A percentile compares a stretch with the other conserved stretches of the same genome.
These are phyloP conservation scores for Megalopta genalis DNA, from an alignment of 1,140 invertebrate species.

Conservation along the genomic window DNA sequence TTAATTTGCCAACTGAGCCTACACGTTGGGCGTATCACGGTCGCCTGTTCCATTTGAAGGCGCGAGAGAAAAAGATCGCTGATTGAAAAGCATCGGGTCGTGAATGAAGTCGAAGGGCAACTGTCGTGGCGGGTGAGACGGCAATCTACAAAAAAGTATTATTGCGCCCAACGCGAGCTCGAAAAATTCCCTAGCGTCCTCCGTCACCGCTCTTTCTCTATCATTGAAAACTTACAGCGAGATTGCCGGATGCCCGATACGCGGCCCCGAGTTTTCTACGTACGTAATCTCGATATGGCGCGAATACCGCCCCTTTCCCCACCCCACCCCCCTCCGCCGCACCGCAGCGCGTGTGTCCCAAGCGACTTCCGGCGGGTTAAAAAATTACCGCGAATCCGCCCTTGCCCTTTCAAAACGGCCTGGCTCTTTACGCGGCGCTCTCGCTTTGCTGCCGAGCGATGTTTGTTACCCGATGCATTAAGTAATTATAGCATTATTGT, in stretches of 20 bases:
- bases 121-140: not conserved
- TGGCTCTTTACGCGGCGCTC: not conserved
- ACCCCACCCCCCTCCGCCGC: not conserved
- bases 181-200: constrained; percentile 15
- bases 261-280: constrained; percentile 5
- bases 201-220: not conserved
- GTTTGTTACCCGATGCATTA: constrained; percentile 20
- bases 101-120: not conserved
- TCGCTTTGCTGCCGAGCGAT: constrained; percentile 8
- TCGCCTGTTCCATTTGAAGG: not conserved
- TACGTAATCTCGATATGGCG: constrained; percentile 47
- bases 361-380: constrained; percentile 11
- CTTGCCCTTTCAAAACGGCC: constrained; percentile 1
- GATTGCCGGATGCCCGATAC: constrained; percentile 40
- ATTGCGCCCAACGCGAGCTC: constrained; percentile 15
- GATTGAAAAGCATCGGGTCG: not conserved
- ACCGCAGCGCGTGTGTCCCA: constrained; percentile 7
- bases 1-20: too few relatives aligned
- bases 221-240: constrained; percentile 33
- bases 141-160: constrained; percentile 23
- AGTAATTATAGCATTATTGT: constrained; percentile 41
- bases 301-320: not conserved
- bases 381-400: constrained; percentile 31
- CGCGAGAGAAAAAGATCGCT: not conserved
- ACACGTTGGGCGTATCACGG: not conserved